Conservation (phyloP, 2,888 invertebrate genomes). For the Oligia strigilis region DNA sequence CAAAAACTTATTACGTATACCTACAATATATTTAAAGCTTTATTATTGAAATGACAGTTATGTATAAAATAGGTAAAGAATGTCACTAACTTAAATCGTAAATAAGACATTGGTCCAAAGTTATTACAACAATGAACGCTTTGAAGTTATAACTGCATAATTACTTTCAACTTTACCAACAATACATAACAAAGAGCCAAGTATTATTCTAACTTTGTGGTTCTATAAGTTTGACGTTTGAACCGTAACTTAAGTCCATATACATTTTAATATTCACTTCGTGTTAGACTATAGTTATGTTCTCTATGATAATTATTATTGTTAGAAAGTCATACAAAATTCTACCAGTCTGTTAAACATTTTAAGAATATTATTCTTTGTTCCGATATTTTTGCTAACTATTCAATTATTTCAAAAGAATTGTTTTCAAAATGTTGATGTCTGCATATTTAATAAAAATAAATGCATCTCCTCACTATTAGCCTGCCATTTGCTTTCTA, state of each 20-base stretch:
- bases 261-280: conserved; percentile 5
- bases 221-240: not conserved
- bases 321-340: not conserved
- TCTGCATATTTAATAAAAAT: conserved; percentile 4
- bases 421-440: not conserved
- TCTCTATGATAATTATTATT: not conserved
- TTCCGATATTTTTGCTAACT: not conserved
- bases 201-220: not conserved
- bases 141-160: not conserved
- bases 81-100: not conserved
- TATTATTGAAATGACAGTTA: not conserved
- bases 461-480: not conserved
- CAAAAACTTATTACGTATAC: not conserved
- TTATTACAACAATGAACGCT: not conserved
- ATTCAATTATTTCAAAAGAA: not conserved
- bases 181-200: not conserved
- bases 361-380: not conserved
- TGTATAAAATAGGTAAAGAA: not conserved
- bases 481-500: conserved; percentile 30
- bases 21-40: not conserved
- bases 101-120: not conserved
- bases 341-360: no score
- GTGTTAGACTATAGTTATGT: not conserved
- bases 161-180: conserved; percentile 5
- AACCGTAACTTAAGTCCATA: not conserved